Evolutionary conservation across 2,888 invertebrate species (phyloP).

Genomic region (Heliconius ethilla): DNA sequence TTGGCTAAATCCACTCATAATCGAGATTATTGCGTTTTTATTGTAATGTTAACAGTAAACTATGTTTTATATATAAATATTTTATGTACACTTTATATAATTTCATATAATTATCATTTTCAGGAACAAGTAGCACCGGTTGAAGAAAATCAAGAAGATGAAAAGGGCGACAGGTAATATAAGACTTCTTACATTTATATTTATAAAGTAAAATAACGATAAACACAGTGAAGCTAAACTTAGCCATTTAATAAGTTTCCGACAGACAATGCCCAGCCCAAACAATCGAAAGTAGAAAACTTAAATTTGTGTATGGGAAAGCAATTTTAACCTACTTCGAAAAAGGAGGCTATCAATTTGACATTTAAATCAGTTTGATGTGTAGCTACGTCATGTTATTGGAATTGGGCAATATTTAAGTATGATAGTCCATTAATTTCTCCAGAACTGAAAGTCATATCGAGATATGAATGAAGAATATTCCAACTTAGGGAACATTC

Average conservation of each 20-base stretch:
- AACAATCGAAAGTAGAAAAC: neutral
- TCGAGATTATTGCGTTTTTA: too few species aligned
- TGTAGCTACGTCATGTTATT: neutral
- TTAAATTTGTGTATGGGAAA: neutral
- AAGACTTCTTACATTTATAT: constrained; percentile 6
- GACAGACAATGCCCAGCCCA: neutral
- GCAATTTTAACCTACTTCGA: neutral
- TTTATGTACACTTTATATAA: neutral
- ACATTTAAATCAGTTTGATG: neutral
- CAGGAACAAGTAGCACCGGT: constrained; percentile 75
- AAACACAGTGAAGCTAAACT: neutral
- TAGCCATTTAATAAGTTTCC: neutral
- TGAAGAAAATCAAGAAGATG: constrained; percentile 69
- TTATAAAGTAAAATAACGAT: neutral
- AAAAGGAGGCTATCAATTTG: neutral
- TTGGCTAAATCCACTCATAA: neutral
- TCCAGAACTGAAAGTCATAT: too few species aligned
- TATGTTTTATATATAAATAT: too few species aligned
- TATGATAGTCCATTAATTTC: too few species aligned
- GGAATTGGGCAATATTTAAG: neutral
- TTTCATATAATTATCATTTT: constrained; percentile 46
- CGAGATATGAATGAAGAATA: neutral
- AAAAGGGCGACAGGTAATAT: constrained; percentile 60
- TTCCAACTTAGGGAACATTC: neutral
- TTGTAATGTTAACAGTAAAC: too few species aligned